Percentiles rank a stretch among this genome's conserved stretches.
phyloP scores from a whole-genome alignment of 2,113 vertebrate genomes.

The Cervus canadensis region DNA sequence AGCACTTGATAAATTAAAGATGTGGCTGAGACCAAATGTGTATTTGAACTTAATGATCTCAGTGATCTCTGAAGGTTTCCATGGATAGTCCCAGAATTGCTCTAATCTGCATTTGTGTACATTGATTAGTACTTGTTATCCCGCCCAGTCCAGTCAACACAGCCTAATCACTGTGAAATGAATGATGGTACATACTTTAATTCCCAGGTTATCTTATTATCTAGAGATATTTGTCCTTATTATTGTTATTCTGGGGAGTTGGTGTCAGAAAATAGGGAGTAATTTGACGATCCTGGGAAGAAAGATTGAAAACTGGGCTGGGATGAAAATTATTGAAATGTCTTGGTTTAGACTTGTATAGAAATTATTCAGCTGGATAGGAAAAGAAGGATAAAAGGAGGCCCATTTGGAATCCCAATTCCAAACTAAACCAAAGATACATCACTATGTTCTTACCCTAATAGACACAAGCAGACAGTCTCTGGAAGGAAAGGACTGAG shows the following conservation, averaged over 20 bases:
- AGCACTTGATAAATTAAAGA: not conserved
- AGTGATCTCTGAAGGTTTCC: constrained; percentile 26
- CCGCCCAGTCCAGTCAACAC: not conserved
- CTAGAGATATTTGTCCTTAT: constrained; percentile 65
- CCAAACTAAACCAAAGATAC: not conserved
- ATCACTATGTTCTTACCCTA: not conserved
- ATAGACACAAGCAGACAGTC: not conserved
- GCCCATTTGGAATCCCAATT: not conserved
- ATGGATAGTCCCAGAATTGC: not conserved
- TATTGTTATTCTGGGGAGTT: constrained; percentile 54
- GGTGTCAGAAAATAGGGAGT: constrained; percentile 49
- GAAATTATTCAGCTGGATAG: constrained; percentile 22
- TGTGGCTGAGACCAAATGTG: not conserved
- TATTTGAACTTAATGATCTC: constrained; percentile 44
- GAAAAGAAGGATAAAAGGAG: not conserved
- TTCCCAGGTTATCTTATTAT: constrained; percentile 69
- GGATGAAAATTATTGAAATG: constrained; percentile 38
- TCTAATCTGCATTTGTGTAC: constrained; percentile 43
- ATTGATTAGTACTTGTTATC: constrained; percentile 60
- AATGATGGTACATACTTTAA: constrained; percentile 51
- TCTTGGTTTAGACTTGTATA: constrained; percentile 20
- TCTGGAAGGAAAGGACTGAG: not conserved
- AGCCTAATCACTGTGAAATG: constrained; percentile 51
- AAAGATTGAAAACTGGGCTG: constrained; percentile 54
- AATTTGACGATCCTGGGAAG: constrained; percentile 44